Conservation (phyloP, 2,113 vertebrate species). For the Nothocercus julius region DNA sequence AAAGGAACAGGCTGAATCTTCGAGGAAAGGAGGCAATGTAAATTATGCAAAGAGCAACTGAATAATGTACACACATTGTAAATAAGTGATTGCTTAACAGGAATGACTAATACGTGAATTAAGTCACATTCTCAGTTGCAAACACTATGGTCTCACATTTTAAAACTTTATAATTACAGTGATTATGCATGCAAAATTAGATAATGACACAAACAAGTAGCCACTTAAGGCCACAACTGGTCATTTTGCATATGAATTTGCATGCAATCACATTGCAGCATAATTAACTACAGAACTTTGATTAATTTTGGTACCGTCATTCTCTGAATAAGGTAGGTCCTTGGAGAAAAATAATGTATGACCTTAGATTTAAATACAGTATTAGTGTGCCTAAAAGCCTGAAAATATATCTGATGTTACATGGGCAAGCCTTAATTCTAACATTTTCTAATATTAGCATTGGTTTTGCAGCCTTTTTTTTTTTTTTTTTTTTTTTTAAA, state of each 20-base stretch:
- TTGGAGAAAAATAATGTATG: neutral
- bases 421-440: neutral
- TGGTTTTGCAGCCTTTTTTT: neutral
- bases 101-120: conserved; percentile 32
- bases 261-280: neutral
- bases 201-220: conserved; percentile 33
- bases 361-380: neutral
- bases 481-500: neutral
- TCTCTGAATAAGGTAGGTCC: neutral
- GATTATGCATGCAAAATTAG: conserved; percentile 44
- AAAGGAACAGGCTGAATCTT: neutral
- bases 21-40: neutral
- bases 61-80: conserved; percentile 40
- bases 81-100: conserved; percentile 48
- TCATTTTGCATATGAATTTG: conserved; percentile 47
- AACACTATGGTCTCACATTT: neutral
- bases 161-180: conserved; percentile 27
- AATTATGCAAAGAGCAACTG: conserved; percentile 12
- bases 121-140: neutral
- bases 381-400: neutral
- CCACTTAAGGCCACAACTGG: conserved; percentile 30
- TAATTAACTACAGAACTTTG: neutral
- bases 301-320: conserved; percentile 10
- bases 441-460: neutral
- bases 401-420: neutral